Evolutionary conservation across 1,140 invertebrate species (phyloP).

Genomic region (Penaeus chinensis): DNA sequence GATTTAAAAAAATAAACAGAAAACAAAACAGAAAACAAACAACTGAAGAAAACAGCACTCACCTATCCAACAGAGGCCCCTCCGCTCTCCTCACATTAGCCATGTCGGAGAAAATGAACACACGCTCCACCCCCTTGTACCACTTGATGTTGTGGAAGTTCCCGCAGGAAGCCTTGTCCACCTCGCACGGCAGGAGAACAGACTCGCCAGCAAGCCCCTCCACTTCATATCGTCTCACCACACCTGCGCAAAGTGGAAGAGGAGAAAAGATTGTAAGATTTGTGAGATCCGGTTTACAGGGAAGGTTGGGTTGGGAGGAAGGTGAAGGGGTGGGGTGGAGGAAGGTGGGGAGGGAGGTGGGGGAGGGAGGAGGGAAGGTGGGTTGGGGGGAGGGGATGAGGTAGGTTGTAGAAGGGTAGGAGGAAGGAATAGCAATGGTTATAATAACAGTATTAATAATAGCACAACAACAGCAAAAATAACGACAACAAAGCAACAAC

Average conservation of each 20-base stretch:
- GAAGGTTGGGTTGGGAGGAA: not conserved
- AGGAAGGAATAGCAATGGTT: no score
- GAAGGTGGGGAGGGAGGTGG: not conserved
- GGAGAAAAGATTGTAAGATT: constrained; percentile 1
- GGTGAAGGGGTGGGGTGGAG: no score
- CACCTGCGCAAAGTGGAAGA: constrained; percentile 28
- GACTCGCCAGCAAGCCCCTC: constrained; percentile 74
- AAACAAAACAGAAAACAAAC: no score
- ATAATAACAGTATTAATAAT: no score
- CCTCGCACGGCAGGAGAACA: constrained; percentile 79
- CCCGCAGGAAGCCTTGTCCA: constrained; percentile 81
- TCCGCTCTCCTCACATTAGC: constrained; percentile 79
- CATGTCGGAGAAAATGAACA: constrained; percentile 85
- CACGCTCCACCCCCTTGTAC: constrained; percentile 83
- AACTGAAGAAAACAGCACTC: not conserved
- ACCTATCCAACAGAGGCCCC: constrained; percentile 82
- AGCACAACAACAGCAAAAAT: no score
- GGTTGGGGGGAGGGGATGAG: no score
- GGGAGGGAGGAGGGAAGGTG: no score
- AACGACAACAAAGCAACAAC: no score
- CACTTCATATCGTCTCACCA: constrained; percentile 66
- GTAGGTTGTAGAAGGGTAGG: no score
- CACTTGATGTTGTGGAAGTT: constrained; percentile 89
- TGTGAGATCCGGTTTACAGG: not conserved
- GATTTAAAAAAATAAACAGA: not conserved